phyloP scores from a whole-genome alignment of 2,888 invertebrate genomes.

The Autographa pulchrina region DNA sequence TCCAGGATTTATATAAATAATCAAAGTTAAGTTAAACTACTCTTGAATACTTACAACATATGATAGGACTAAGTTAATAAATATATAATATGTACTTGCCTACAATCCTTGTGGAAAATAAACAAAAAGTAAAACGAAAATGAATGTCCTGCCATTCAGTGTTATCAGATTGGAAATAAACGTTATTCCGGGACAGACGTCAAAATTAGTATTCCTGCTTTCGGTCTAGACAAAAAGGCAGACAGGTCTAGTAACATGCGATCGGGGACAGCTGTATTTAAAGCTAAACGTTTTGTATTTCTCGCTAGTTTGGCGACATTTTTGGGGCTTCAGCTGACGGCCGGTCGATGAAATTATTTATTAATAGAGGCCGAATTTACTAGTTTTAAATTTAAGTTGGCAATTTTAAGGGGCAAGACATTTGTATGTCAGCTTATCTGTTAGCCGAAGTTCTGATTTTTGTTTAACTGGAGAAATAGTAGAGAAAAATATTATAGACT shows the following conservation, averaged over 20 bases:
- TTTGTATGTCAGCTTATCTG: not conserved
- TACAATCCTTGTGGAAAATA: not conserved
- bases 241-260: slow-evolving; percentile 42
- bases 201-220: slow-evolving; percentile 49
- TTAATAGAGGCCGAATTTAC: not conserved
- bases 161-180: slow-evolving; percentile 21
- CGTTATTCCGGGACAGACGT: slow-evolving; percentile 43
- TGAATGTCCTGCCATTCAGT: not conserved
- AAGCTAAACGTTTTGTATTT: slow-evolving; percentile 15
- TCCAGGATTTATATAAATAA: too few species aligned
- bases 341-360: not conserved
- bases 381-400: not conserved
- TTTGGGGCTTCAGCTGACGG: not conserved
- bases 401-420: too few species aligned
- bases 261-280: slow-evolving; percentile 27
- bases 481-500: too few species aligned
- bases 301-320: not conserved
- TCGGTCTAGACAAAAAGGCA: slow-evolving; percentile 43
- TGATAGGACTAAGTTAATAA: too few species aligned
- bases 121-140: slow-evolving; percentile 5
- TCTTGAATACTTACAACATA: too few species aligned
- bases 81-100: not conserved
- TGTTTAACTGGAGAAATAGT: too few species aligned
- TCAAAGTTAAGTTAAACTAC: too few species aligned
- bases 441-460: not conserved